Conservation (phyloP, 2,888 invertebrate genomes). For the Hirudinaria manillensis region DNA sequence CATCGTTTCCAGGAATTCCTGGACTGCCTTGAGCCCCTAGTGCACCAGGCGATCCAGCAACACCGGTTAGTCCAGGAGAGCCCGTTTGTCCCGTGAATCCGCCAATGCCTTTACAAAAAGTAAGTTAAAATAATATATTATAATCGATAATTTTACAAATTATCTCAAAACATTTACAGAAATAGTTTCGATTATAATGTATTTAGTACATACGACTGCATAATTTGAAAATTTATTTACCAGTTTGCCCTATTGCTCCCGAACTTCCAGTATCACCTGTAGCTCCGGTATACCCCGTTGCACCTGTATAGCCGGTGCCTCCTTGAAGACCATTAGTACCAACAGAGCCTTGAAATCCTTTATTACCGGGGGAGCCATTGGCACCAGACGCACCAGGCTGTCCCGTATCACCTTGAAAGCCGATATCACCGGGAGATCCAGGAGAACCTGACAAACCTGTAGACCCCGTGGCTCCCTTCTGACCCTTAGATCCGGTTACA, state of each 20-base stretch:
- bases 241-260: not conserved
- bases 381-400: constrained; percentile 28
- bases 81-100: constrained; percentile 23
- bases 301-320: constrained; percentile 24
- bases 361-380: constrained; percentile 36
- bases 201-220: too few relatives aligned
- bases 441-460: constrained; percentile 22
- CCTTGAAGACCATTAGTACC: constrained; percentile 22
- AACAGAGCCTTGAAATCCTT: constrained; percentile 24
- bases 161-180: too few relatives aligned
- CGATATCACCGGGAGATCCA: constrained; percentile 22
- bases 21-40: constrained; percentile 26
- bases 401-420: constrained; percentile 30
- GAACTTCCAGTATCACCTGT: constrained; percentile 14
- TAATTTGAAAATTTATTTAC: not conserved
- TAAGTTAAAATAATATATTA: too few relatives aligned
- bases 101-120: not conserved
- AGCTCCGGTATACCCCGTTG: constrained; percentile 31
- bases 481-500: constrained; percentile 33
- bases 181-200: too few relatives aligned
- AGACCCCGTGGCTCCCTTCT: constrained; percentile 33
- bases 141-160: too few relatives aligned
- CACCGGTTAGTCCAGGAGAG: not conserved
- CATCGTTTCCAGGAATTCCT: constrained; percentile 33
- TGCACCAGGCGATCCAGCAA: not conserved